Conservation (phyloP, 2,888 invertebrate genomes). For the Neoaliturus tenellus region DNA sequence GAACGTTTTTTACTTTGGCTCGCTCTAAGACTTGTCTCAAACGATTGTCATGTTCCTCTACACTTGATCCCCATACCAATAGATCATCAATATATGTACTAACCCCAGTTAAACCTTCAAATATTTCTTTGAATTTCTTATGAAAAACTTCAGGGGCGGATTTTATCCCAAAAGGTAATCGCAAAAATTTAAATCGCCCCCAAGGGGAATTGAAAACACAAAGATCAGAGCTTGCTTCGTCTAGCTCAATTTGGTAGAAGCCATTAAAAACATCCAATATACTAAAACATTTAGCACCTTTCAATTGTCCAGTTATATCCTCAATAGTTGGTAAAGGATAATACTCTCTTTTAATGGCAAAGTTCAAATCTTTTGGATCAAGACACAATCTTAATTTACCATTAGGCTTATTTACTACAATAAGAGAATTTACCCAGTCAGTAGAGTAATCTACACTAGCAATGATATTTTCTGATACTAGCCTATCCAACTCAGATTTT, state of each 20-base stretch:
- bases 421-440: neutral
- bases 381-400: conserved; percentile 14
- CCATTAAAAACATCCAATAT: neutral
- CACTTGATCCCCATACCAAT: neutral
- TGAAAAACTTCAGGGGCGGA: neutral
- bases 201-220: neutral
- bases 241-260: neutral
- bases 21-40: neutral
- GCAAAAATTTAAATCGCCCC: neutral
- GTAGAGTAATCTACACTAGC: neutral
- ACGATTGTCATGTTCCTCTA: neutral
- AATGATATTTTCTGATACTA: neutral
- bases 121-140: neutral
- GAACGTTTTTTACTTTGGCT: neutral
- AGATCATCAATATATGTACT: conserved; percentile 9
- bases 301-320: neutral
- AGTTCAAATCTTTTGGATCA: neutral
- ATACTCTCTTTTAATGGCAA: neutral
- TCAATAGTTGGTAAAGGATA: conserved; percentile 24
- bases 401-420: conserved; percentile 9
- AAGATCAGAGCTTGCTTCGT: neutral
- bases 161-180: neutral
- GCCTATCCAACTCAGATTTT: conserved; percentile 7
- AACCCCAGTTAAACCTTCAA: neutral
- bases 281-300: conserved; percentile 12